These are phyloP conservation scores for Drosophila meridionalis DNA, from an alignment of 2,888 invertebrate genomes.

Conservation along the genomic window DNA sequence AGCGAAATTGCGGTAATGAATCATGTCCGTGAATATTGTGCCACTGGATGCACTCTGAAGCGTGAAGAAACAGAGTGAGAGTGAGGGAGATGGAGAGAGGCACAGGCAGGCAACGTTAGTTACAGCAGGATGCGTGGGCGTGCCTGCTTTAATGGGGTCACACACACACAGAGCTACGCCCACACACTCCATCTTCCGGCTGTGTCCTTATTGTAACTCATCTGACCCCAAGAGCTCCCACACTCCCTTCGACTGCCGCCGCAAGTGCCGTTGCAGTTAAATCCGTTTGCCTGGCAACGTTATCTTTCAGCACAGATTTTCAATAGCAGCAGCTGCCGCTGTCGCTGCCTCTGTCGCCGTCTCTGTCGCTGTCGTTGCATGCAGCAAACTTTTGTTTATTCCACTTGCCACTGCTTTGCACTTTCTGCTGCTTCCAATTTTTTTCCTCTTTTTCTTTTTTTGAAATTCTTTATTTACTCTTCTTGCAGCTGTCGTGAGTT, in stretches of 20 bases:
- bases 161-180: conserved; percentile 3
- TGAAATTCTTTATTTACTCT: conserved; percentile 45
- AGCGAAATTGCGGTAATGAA: conserved; percentile 56
- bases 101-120: not conserved
- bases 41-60: conserved; percentile 15
- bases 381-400: conserved; percentile 60
- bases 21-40: conserved; percentile 54
- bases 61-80: not conserved
- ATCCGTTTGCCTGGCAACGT: conserved; percentile 69
- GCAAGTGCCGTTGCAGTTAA: conserved; percentile 45
- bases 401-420: conserved; percentile 39
- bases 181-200: conserved; percentile 5
- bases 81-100: not conserved
- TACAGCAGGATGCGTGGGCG: conserved; percentile 32
- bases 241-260: not conserved
- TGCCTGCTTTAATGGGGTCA: conserved; percentile 52
- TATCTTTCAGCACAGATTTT: conserved; percentile 72
- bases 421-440: conserved; percentile 12
- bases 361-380: conserved; percentile 28
- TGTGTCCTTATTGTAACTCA: conserved; percentile 27
- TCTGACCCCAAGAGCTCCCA: conserved; percentile 8
- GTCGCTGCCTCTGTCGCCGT: conserved; percentile 25
- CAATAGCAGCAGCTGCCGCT: conserved; percentile 57
- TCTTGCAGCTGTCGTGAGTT: conserved; percentile 67
- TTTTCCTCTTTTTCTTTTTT: not conserved